Evolutionary conservation across 2,113 vertebrate genomes (phyloP).

Genomic region (Caranx ignobilis): DNA sequence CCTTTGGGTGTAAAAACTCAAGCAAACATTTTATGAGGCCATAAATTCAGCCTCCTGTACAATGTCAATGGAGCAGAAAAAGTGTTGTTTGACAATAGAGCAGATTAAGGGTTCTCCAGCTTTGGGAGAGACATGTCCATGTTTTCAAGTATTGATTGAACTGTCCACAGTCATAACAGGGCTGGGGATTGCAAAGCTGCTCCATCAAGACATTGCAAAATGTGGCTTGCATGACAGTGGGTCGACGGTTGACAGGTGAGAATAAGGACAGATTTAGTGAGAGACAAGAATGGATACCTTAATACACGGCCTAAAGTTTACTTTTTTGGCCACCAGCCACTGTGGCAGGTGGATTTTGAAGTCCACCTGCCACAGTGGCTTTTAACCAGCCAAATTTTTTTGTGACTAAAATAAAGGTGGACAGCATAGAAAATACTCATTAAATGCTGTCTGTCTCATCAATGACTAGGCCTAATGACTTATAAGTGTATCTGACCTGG

Average conservation of each 20-base stretch:
- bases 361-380: no score
- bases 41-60: slow-evolving; percentile 37
- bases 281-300: neutral
- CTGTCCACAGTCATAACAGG: slow-evolving; percentile 20
- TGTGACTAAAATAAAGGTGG: no score
- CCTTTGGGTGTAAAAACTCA: slow-evolving; percentile 38
- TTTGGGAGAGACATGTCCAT: slow-evolving; percentile 28
- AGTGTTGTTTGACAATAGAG: slow-evolving; percentile 20
- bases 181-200: neutral
- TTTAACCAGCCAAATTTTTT: no score
- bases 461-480: no score
- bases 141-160: slow-evolving; percentile 52
- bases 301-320: no score
- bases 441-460: no score
- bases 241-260: slow-evolving; percentile 1
- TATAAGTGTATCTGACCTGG: no score
- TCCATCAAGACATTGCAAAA: neutral
- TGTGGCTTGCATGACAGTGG: neutral
- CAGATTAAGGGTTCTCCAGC: slow-evolving; percentile 34
- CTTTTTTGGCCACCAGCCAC: no score
- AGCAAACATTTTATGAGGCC: slow-evolving; percentile 50
- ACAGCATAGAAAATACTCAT: no score
- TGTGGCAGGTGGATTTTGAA: no score
- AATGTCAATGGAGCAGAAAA: slow-evolving; percentile 41
- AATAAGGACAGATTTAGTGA: neutral